Evolutionary conservation across 1,140 invertebrate species (phyloP), one percentile per base, ranked within the genome.

Genomic region (Papilio polyxenes): DNA sequence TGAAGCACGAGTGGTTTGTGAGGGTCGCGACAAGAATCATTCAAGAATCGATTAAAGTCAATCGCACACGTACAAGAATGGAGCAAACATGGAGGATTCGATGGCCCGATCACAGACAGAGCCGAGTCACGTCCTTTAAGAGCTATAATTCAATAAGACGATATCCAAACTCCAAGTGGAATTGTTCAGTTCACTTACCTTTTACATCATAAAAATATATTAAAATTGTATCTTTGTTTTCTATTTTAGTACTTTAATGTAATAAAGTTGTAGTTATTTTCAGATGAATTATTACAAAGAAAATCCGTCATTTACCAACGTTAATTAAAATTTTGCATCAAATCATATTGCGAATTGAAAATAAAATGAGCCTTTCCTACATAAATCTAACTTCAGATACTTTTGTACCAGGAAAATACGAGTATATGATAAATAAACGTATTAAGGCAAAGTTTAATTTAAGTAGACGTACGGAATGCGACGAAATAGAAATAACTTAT

Each of bases 61-160:
- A 82, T 84, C 84, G 74, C 88, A 88, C 88, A 90, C 90, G 90
- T 92, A 87, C 87, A 51, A 59, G 83, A 90, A 88, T 88, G 86
- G 88, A 87, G 87, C 90, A 91, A 91, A 92, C 87, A 91, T 85
- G 85, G 86, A 86, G 83, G 87, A 85, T 83, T 85, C 85, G 86
- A 86, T 87, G 86, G 87, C 81, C 90, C 87, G 88, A 86, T 87
- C 87, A 81, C 85, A 82, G 83, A 17, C 79, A 79, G 83, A 83
- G 85, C 82, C 85, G 81, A 85, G 86, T 90, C 91, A 93, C 92
- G 89, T 92, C 79, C 23, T 84, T 82, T 59, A 82, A 85, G 75
- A 87, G 82, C 88, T 86, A 90, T 92, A 92, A 93, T 92, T 92
- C 91, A 92, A 93, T 92, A 92, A 91, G 87, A 87, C 85, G 86